These are phyloP conservation scores for Creontiades dilutus DNA, from an alignment of 2,888 invertebrate species.

Conservation along the genomic window DNA sequence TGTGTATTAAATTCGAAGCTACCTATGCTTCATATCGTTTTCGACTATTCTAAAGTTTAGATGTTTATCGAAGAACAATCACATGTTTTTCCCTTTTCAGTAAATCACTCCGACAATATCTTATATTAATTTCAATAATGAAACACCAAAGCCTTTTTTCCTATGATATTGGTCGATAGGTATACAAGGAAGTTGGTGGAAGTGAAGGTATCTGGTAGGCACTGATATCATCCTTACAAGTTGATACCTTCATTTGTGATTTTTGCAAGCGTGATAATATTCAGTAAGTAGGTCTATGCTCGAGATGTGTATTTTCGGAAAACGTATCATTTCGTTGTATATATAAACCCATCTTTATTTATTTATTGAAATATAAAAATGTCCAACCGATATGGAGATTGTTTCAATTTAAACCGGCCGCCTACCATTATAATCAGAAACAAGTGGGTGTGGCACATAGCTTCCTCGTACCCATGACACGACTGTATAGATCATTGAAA, in stretches of 20 bases:
- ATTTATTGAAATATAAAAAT: conserved; percentile 2
- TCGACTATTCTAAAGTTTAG: too few relatives aligned
- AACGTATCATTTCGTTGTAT: not conserved
- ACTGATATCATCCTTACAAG: not conserved
- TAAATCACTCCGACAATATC: not conserved
- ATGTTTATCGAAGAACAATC: too few relatives aligned
- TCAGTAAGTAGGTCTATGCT: not conserved
- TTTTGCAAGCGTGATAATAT: not conserved
- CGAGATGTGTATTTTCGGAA: not conserved
- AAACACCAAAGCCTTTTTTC: not conserved
- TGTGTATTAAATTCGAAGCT: too few relatives aligned
- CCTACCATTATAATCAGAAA: not conserved
- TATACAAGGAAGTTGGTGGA: not conserved
- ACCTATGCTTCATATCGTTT: too few relatives aligned
- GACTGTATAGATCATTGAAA: too few relatives aligned
- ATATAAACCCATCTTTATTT: not conserved
- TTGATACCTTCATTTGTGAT: not conserved
- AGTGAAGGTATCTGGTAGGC: not conserved
- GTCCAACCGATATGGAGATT: not conserved
- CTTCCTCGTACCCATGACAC: too few relatives aligned
- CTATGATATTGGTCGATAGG: not conserved
- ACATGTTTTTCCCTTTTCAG: too few relatives aligned
- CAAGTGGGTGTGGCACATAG: too few relatives aligned
- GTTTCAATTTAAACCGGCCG: not conserved
- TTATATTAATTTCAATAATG: not conserved